Evolutionary conservation across 2,113 vertebrate species (phyloP).

Genomic region (Salvator merianae): DNA sequence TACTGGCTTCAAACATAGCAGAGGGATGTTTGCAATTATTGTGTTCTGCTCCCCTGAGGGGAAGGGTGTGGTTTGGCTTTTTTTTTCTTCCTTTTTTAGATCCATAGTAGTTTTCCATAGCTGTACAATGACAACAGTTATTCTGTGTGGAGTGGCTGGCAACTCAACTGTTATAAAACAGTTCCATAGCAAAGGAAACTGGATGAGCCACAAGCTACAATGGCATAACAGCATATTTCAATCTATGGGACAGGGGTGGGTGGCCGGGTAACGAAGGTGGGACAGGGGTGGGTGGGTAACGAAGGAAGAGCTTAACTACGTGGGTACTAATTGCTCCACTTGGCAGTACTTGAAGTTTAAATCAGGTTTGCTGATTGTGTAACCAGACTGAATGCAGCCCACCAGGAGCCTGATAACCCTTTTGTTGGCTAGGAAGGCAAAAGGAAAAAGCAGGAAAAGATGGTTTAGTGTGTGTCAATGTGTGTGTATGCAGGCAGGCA

Average conservation of each 20-base stretch:
- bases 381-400: too few relatives aligned
- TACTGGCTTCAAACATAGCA: conserved; percentile 52
- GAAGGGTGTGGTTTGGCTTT: conserved; percentile 41
- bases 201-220: background rate
- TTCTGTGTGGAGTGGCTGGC: conserved; percentile 28
- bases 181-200: background rate
- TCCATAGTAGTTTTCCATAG: conserved; percentile 46
- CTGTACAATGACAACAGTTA: conserved; percentile 45
- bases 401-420: background rate
- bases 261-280: too few relatives aligned
- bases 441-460: too few relatives aligned
- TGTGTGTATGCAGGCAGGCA: too few relatives aligned
- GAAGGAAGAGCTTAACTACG: background rate
- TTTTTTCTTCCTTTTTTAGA: background rate
- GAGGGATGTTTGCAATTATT: conserved; percentile 44
- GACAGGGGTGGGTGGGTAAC: background rate
- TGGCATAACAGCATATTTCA: background rate
- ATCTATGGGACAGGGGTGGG: background rate
- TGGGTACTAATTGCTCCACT: background rate
- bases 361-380: background rate
- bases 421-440: background rate
- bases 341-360: background rate
- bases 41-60: conserved; percentile 45
- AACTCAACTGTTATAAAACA: conserved; percentile 14
- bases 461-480: background rate